Base-by-base conservation (phyloP, 2,113 vertebrate species). In the Xiphophorus couchianus region DNA sequence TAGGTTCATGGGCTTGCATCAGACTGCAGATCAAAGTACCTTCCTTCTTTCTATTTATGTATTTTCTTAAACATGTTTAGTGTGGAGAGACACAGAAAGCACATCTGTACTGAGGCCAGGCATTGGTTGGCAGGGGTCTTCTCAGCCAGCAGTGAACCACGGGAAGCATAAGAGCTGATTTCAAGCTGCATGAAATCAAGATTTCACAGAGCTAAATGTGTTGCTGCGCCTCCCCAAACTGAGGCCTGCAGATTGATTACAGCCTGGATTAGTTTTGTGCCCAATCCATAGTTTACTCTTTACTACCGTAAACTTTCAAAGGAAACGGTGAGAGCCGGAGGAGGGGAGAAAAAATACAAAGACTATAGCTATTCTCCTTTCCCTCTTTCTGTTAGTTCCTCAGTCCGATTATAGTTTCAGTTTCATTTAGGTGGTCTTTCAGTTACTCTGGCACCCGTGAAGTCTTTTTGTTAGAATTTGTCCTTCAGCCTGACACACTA, bases 131-230 rank as follows among this genome's bases (percentile, higher is more conserved):
- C 71, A 58, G 58, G 74, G 42, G 13, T 67, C 67, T 51, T 58
- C 64, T 29, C 58, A 9, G 73, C 17, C 64, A 11, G 70, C 71
- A 14, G 35, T 37, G 35, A 80, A 74, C 48, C 33, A 33, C 27
- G 11, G 60, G 60, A 69, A 62, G 69, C 62, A 64, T 54, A 77
- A 72, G 60, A 70, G 74, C 31, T 0, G 28, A 62, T 78, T 65
- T 81, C 11, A 75, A 17, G 72, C 72, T 27, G 76, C 66, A n/a
- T 79, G 69, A 85, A 73, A 82, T 79, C 68, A 25, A 69, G 64
- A 85, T 85, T 79, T 85, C 80, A 85, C 73, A 62, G 68, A 75
- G 76, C 72, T 82, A 71, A 25, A 74, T 10, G 61, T 70, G 73
- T 73, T 14, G 69, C 70, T 30, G 74, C 8, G 31, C 66, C 66